phyloP scores from a whole-genome alignment of 1,140 invertebrate genomes.

The Musca domestica region DNA sequence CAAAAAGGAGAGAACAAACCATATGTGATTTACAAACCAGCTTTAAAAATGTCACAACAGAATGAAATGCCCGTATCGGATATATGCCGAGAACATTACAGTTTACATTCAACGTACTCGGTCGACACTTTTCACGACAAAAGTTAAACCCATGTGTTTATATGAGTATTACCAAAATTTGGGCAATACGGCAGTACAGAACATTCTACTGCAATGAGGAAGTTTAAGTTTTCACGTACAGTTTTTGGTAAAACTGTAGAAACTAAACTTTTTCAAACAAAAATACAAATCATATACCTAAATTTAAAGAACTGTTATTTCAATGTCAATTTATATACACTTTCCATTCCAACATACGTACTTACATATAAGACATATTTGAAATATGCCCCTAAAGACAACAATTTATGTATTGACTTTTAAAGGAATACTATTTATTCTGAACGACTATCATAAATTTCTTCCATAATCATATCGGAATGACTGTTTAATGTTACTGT shows the following conservation, averaged over 20 bases:
- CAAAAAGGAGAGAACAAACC: neutral
- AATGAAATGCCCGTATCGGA: neutral
- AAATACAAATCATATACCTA: neutral
- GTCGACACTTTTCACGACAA: too few species aligned
- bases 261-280: too few species aligned
- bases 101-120: too few species aligned
- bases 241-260: too few species aligned
- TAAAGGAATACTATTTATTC: neutral
- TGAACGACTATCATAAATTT: neutral
- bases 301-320: neutral
- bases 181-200: too few species aligned
- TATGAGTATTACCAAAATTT: too few species aligned
- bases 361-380: neutral
- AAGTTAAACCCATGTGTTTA: too few species aligned
- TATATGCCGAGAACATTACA: too few species aligned
- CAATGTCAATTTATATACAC: neutral
- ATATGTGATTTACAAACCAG: neutral
- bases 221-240: too few species aligned
- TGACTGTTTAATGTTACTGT: slow-evolving; percentile 54
- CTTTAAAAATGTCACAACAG: neutral
- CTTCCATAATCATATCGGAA: slow-evolving; percentile 46
- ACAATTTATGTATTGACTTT: neutral
- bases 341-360: neutral
- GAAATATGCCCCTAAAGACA: neutral
- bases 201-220: too few species aligned